Evolutionary conservation across 30 jellyfish, hydroid and myxozoan species (phyloP).

Genomic region (Hydractinia echinata): DNA sequence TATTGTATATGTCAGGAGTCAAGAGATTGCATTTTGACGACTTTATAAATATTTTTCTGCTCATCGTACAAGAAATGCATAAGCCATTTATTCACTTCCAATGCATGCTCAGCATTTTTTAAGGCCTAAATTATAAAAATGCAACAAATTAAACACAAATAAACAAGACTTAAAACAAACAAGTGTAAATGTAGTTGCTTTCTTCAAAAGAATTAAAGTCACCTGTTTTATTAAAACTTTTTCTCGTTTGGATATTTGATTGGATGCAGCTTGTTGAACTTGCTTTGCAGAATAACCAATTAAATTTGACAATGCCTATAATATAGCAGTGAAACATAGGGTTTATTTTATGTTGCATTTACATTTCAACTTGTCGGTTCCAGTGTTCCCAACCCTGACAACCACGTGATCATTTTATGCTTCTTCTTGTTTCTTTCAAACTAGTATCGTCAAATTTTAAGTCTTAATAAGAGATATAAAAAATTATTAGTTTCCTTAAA

Average conservation of each 20-base stretch:
- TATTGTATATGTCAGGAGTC: no score
- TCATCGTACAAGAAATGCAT: background rate
- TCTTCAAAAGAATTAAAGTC: background rate
- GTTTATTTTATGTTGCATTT: no score
- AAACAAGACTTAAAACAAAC: background rate
- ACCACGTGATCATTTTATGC: no score
- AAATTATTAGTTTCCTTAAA: no score
- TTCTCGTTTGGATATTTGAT: background rate
- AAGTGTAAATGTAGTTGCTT: background rate
- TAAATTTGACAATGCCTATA: background rate
- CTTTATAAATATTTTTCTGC: slow-evolving; percentile 12
- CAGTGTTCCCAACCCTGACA: no score
- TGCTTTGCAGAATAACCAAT: slow-evolving; percentile 22
- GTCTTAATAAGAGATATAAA: no score
- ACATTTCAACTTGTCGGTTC: no score
- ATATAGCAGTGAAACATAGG: no score
- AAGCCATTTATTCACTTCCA: slow-evolving; percentile 20
- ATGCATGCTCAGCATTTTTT: slow-evolving; percentile 21
- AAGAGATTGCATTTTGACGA: slow-evolving; percentile 1
- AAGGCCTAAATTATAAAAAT: slow-evolving; percentile 17
- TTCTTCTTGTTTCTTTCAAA: no score
- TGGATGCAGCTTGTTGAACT: slow-evolving; percentile 3
- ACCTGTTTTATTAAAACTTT: no score
- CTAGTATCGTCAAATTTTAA: no score
- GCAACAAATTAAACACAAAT: background rate